A percentile compares a stretch with the other conserved stretches of the same genome.
Conservation (phyloP, 1,140 invertebrate species). For the Pseudachorutes palmiensis region DNA sequence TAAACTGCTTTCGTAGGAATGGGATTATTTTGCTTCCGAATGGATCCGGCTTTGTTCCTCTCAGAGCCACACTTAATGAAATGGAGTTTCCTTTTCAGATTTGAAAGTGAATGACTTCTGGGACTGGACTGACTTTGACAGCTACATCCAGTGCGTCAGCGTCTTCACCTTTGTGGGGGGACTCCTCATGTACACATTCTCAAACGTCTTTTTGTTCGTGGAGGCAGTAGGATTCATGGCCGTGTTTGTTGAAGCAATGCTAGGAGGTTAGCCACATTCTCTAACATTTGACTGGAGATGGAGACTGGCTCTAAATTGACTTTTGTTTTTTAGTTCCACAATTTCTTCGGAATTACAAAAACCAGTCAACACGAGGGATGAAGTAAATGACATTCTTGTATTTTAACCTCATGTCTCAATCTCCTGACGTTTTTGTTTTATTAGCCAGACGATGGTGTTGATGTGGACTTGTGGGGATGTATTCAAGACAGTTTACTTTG, state of each 20-base stretch:
- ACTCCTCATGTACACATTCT: slow-evolving; percentile 76
- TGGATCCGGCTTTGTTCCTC: not conserved
- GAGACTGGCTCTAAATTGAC: not conserved
- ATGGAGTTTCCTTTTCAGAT: slow-evolving; percentile 53
- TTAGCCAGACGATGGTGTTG: slow-evolving; percentile 50
- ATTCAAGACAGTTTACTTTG: slow-evolving; percentile 95
- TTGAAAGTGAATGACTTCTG: slow-evolving; percentile 88
- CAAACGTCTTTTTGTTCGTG: slow-evolving; percentile 70
- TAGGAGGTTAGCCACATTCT: slow-evolving; percentile 47
- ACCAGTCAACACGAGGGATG: slow-evolving; percentile 92
- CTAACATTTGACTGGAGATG: not conserved
- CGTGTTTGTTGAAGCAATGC: slow-evolving; percentile 90
- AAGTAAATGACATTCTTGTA: slow-evolving; percentile 56
- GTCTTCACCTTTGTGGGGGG: slow-evolving; percentile 74
- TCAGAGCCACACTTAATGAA: not conserved
- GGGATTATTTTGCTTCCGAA: not conserved
- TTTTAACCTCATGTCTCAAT: not conserved
- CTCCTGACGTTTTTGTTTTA: slow-evolving; percentile 19
- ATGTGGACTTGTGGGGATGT: slow-evolving; percentile 94
- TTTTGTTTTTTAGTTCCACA: slow-evolving; percentile 58
- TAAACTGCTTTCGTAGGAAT: not conserved
- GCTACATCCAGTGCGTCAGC: slow-evolving; percentile 86
- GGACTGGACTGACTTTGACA: slow-evolving; percentile 98
- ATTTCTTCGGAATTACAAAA: slow-evolving; percentile 75
- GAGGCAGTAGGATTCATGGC: slow-evolving; percentile 87